Conservation (phyloP, 2,113 vertebrate species). For the Xiphophorus hellerii region DNA sequence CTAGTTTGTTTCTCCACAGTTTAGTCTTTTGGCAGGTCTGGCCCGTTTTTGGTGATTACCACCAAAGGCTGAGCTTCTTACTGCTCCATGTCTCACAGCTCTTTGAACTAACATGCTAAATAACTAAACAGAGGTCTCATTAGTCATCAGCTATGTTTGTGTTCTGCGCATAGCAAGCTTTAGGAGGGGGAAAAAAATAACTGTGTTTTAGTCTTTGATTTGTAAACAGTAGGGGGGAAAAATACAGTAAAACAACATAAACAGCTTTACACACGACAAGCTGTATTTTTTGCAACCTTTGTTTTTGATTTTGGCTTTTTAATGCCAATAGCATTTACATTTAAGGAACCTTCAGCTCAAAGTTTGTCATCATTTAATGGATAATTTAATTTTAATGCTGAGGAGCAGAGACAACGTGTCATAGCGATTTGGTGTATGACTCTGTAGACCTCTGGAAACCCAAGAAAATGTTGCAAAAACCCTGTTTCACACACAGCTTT, state of each 20-base stretch:
- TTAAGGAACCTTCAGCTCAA: neutral
- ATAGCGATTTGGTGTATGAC: no score
- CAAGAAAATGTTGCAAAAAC: no score
- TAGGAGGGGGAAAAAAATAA: no score
- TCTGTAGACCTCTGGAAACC: no score
- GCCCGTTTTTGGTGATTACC: conserved; percentile 24
- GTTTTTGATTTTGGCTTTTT: neutral
- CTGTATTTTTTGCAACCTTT: neutral
- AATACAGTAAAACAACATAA: no score
- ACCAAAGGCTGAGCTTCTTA: neutral
- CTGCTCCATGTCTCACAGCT: conserved; percentile 10
- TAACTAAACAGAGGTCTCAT: conserved; percentile 23
- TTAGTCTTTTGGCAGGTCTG: conserved; percentile 12
- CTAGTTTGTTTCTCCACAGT: conserved; percentile 21
- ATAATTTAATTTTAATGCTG: no score
- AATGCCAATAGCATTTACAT: neutral
- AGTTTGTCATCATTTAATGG: neutral
- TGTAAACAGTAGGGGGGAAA: no score
- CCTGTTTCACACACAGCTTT: no score
- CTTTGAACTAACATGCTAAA: conserved; percentile 29
- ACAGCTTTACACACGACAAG: no score
- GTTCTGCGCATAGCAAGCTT: neutral
- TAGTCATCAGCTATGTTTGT: neutral
- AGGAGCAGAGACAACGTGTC: no score
- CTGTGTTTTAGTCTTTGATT: no score